phyloP scores from a whole-genome alignment of 2,797 vertebrate species.

The Enteromius mattozi region DNA sequence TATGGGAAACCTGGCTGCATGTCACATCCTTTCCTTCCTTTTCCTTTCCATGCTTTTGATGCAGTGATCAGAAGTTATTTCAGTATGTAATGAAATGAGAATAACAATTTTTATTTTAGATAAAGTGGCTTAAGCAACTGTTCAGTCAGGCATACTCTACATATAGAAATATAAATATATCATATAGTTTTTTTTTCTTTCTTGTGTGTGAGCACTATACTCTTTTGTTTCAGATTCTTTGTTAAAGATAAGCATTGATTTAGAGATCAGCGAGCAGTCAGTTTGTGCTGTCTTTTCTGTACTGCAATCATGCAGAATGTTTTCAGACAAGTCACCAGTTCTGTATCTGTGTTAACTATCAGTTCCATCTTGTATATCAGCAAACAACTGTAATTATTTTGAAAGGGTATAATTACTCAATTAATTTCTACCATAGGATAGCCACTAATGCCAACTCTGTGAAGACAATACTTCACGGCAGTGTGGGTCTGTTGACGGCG shows the following conservation, averaged over 20 bases:
- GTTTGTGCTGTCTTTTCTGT: not conserved
- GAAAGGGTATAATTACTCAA: not conserved
- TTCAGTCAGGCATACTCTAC: no score
- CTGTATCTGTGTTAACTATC: not conserved
- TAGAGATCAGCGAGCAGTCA: not conserved
- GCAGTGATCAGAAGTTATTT: no score
- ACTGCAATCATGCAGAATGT: not conserved
- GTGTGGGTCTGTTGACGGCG: slow-evolving; percentile 91
- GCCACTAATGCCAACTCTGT: slow-evolving; percentile 92
- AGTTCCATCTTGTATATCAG: not conserved
- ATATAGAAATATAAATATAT: no score
- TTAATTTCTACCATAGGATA: slow-evolving; percentile 82
- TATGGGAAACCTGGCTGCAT: no score
- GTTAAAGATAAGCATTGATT: not conserved
- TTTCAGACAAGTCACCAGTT: not conserved
- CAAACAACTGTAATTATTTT: not conserved
- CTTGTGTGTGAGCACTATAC: not conserved
- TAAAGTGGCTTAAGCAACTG: not conserved
- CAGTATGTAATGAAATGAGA: no score
- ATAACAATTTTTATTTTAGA: not conserved
- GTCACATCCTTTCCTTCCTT: no score
- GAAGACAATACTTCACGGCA: slow-evolving; percentile 95
- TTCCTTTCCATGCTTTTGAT: no score
- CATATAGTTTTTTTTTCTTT: no score
- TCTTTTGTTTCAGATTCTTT: not conserved